Base-by-base conservation (phyloP, 2,113 vertebrate genomes). In the Trematocara marginatum region DNA sequence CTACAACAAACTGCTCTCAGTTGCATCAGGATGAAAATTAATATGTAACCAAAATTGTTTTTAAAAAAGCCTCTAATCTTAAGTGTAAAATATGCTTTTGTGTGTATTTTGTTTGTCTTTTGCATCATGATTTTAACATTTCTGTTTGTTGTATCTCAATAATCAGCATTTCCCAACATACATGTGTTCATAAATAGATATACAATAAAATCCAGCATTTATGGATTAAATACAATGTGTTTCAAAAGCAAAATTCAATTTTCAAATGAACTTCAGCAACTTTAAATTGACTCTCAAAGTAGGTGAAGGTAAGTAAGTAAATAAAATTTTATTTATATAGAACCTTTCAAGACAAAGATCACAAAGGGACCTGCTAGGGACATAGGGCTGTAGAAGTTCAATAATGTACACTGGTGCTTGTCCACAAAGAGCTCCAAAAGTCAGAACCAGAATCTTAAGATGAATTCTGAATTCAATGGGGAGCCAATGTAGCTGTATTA, bases 191-290 rank as follows among this genome's bases (percentile, higher is more conserved):
- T 64, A 64, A n/a, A 9, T 18, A n/a, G 13, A 35, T 64, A 64
- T n/a, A 64, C 9, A 35, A 35, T 35, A 64, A 64, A 35, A 35
- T 3, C 10, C 16, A n/a, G 29, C 57, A 59, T 34, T 59, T 59
- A 34, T 34, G 8, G 15, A 34, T 34, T 59, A 59, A 34, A 34
- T 34, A 59, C 56, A 18, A 59, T 18, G 56, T 59, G 56, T 59
- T 64, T 35, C 31, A n/a, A n/a, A 64, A 35, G 0, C 0, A 0
- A n/a, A 64, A 64, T 35, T 38, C 9, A 1, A 35, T 38, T 64
- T 64, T 38, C 16, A 64, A 1, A 64, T 64, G 6, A 38, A 35
- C 18, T 38, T 64, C 16, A 38, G 18, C 59, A n/a, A 64, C 10
- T 64, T 64, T 38, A n/a, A 64, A n/a, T 64, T 38, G 16, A n/a